phyloP scores from a whole-genome alignment of 2,797 vertebrate genomes.

The Chloroceryle inda region DNA sequence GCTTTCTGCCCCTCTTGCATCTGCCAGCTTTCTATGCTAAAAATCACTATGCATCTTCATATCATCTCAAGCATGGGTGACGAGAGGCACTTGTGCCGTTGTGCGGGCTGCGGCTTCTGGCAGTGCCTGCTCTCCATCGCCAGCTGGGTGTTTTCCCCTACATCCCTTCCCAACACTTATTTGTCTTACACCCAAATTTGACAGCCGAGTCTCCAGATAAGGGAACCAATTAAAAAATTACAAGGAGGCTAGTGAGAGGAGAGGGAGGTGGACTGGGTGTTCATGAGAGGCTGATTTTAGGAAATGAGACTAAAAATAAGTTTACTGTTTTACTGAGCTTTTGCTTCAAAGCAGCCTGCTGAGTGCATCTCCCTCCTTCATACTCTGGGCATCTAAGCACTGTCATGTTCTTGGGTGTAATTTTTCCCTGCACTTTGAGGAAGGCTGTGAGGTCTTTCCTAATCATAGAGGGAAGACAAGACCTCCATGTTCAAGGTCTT shows the following conservation, averaged over 20 bases:
- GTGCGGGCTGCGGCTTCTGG: fast-evolving
- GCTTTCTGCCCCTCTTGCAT: background rate
- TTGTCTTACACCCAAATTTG: background rate
- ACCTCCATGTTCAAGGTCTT: conserved; percentile 29
- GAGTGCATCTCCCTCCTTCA: background rate
- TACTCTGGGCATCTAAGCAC: background rate
- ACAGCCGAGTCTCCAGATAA: background rate
- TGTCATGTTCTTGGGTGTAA: conserved; percentile 32
- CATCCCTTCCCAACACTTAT: background rate
- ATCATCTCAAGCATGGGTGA: background rate
- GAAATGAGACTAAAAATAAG: conserved; percentile 54
- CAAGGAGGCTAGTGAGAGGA: background rate
- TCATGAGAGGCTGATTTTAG: background rate
- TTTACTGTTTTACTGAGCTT: conserved; percentile 27
- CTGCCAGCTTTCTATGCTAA: background rate
- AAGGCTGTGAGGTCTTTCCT: background rate
- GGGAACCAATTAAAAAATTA: conserved; percentile 29
- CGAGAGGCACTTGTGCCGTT: background rate
- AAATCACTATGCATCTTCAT: background rate
- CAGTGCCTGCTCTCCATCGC: background rate
- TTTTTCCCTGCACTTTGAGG: conserved; percentile 35
- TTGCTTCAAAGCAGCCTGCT: conserved; percentile 30
- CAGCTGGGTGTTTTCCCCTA: background rate
- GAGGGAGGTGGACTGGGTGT: background rate
- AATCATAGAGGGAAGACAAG: conserved; percentile 23